Evolutionary conservation across 2,113 vertebrate species (phyloP).

Genomic region (Microcebus jonahi): DNA sequence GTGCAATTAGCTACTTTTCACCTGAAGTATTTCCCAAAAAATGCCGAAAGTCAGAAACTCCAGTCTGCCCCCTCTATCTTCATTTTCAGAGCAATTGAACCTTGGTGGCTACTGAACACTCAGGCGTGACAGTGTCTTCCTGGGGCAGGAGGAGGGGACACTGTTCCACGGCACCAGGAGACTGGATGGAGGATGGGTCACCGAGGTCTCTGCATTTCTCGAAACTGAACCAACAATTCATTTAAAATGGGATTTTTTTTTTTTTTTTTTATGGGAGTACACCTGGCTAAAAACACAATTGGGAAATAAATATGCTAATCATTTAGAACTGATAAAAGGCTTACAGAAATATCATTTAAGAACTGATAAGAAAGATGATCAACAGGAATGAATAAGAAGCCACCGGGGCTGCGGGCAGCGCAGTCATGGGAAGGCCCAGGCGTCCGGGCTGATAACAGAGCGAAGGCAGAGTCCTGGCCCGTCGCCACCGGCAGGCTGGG

Average conservation of each 20-base stretch:
- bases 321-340: background rate
- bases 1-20: background rate
- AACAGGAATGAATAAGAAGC: background rate
- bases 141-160: background rate
- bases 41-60: background rate
- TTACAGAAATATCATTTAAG: too few species aligned
- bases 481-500: background rate
- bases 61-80: background rate
- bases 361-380: background rate
- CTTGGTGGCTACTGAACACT: background rate
- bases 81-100: background rate
- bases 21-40: background rate
- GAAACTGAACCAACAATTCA: background rate
- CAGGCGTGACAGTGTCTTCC: background rate
- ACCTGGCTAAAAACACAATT: background rate
- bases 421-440: background rate
- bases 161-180: background rate
- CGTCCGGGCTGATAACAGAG: background rate
- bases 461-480: background rate
- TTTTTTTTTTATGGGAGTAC: background rate
- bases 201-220: background rate
- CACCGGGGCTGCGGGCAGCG: accelerated
- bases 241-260: background rate
- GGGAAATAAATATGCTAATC: background rate
- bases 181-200: background rate